Evolutionary conservation across 2,797 vertebrate species (phyloP), one percentile per base, ranked within the genome.

Genomic region (Zenarchopterus dispar): DNA sequence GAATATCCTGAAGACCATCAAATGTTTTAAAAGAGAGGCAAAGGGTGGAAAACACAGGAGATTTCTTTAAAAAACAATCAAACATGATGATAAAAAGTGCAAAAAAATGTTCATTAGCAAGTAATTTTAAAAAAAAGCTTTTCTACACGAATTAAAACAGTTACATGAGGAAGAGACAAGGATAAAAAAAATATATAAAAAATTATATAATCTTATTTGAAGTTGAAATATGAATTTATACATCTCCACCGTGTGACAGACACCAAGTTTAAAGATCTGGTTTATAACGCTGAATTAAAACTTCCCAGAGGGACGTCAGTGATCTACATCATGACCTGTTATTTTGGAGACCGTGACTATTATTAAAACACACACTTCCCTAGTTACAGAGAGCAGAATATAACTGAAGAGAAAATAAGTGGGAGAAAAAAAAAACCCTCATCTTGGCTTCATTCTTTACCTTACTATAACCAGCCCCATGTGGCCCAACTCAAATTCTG

Each of bases 401-500:
- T 4, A 19, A 53, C 73, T 63, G 36, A 77, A 67, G 84, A 54
- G 71, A 80, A 70, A 46, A 33, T 2, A 36, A 0, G 19, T 19
- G 44, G 19, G 63, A 60, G 65, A 66, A 23, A 80, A 22, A 39
- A 66, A 18, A 36, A 5, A 59, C 63, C 57, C 55, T 28, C 28
- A 3, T 28, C 28, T 28, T 7, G 3, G 64, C 68, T 63, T 67
- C 61, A 73, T 80, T 56, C 56, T 75, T 69, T 62, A 72, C 70
- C 86, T 73, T 71, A 82, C 73, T 81, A 81, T 73, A 77, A 62
- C 76, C 78, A 83, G 82, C 81, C 80, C 90, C 76, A 77, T 82
- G 89, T 75, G 81, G 78, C 87, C 78, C 33, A 90, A 91, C 91
- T 93, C 90, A 90, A 92, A 93, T 91, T 89, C 90, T 89, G 91